Conservation (phyloP, 1,140 invertebrate genomes). For the Camponotus floridanus region DNA sequence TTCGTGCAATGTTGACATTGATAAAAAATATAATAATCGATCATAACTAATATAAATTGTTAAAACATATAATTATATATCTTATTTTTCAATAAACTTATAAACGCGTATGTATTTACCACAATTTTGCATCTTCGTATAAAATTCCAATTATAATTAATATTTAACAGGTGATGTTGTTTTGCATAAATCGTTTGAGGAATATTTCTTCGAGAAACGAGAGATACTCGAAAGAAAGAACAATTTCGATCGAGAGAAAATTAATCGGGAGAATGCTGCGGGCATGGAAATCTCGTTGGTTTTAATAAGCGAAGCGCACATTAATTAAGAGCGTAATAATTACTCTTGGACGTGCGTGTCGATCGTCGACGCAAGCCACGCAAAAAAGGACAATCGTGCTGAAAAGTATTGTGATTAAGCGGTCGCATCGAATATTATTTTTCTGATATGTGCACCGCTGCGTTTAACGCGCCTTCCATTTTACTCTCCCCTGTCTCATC, state of each 20-base stretch:
- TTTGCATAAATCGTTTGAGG: neutral
- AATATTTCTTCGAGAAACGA: neutral
- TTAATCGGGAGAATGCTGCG: conserved; percentile 12
- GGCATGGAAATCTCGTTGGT: neutral
- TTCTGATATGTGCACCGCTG: conserved; percentile 24
- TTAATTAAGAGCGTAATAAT: conserved; percentile 53
- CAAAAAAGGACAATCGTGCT: conserved; percentile 33
- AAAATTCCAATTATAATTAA: neutral
- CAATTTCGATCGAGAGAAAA: neutral
- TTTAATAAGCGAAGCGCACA: neutral
- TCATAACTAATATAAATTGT: neutral
- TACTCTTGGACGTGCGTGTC: conserved; percentile 13
- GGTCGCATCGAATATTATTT: conserved; percentile 33
- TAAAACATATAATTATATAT: neutral
- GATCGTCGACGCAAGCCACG: neutral
- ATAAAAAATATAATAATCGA: neutral
- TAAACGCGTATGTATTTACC: neutral
- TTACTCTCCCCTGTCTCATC: neutral
- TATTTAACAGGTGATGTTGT: neutral
- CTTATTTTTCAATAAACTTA: neutral
- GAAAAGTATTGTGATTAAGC: conserved; percentile 38
- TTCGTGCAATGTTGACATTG: neutral
- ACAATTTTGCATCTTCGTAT: neutral
- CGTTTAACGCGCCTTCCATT: conserved; percentile 20
- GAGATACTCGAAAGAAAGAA: too few relatives aligned